These are phyloP conservation scores for Tragelaphus scriptus DNA, from an alignment of 2,113 vertebrate genomes.

Conservation along the genomic window DNA sequence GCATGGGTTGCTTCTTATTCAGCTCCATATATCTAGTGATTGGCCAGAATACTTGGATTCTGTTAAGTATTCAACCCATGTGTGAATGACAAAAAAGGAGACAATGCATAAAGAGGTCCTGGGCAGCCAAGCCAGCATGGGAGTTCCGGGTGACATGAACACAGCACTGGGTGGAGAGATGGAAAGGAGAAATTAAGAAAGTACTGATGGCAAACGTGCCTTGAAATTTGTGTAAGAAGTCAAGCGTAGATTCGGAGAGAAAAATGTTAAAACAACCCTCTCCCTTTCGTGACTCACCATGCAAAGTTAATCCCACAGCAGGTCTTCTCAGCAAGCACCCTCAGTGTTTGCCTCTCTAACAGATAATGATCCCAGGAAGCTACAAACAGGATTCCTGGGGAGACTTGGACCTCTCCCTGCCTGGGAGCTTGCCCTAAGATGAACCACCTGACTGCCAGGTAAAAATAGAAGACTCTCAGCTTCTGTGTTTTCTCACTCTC, in stretches of 20 bases:
- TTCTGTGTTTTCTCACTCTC: neutral
- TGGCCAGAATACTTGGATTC: neutral
- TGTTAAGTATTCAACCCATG: neutral
- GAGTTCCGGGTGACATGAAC: rapidly evolving
- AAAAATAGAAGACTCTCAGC: neutral
- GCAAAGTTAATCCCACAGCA: neutral
- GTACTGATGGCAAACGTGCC: neutral
- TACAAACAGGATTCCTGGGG: neutral
- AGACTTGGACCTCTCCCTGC: neutral
- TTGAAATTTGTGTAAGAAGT: neutral
- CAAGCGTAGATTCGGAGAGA: neutral
- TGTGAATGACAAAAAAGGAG: neutral
- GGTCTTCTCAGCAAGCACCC: neutral
- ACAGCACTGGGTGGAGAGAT: neutral
- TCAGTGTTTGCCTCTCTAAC: neutral
- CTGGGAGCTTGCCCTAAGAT: neutral
- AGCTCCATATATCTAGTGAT: neutral
- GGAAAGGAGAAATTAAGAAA: neutral
- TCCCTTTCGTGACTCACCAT: neutral
- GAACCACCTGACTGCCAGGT: neutral
- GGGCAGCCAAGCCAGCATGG: neutral
- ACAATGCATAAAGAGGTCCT: neutral
- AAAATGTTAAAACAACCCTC: neutral
- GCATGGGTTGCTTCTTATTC: neutral
- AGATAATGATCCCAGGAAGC: neutral